Evolutionary conservation across 1,140 invertebrate species (phyloP), one percentile per base, ranked within the genome.

Genomic region (Hycleus phaleratus): DNA sequence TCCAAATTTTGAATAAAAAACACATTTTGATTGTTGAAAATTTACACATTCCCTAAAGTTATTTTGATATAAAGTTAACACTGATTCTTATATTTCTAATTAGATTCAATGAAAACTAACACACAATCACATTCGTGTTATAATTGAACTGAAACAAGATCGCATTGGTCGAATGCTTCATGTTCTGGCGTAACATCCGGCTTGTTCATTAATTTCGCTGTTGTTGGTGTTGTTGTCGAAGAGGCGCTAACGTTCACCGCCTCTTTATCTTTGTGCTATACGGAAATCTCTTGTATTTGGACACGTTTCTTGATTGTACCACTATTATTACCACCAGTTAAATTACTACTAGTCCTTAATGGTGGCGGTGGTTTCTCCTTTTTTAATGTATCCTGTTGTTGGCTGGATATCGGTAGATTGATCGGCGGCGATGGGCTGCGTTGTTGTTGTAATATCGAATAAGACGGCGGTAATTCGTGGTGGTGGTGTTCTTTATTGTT

Each of bases 251-350:
- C 32, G 49, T 46, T 49, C 10, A 55, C 49, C 32, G 32, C 54
- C 58, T 57, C 57, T 26, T 60, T 62, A 54, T 47, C 26, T 59
- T 58, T 61, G 53, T 78, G 79, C 77, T 82, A 84, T 78, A 84
- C 81, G 40, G 81, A 80, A 68, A 83, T 82, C 67, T 84, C 82
- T 72, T 83, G 81, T 59, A 84, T 84, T 71, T 84, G 82, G 52
- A 83, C 81, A 53, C 82, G 74, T 76, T 83, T 84, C 69, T 84
- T 84, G 49, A 81, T 72, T 1, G 79, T 81, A 12, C 76, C 77
- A 42, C 32, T 32, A 32, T 32, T 32, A 32, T 32, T 32, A 32
- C 32, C 7, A 12, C 69, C 54, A 1, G 70, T 46, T 6, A 72
- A 70, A 58, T 71, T 72, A 60, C 73, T 76, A 0, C 70, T 73